Conservation (phyloP, 2,888 invertebrate species). For the Artemia sinica region DNA sequence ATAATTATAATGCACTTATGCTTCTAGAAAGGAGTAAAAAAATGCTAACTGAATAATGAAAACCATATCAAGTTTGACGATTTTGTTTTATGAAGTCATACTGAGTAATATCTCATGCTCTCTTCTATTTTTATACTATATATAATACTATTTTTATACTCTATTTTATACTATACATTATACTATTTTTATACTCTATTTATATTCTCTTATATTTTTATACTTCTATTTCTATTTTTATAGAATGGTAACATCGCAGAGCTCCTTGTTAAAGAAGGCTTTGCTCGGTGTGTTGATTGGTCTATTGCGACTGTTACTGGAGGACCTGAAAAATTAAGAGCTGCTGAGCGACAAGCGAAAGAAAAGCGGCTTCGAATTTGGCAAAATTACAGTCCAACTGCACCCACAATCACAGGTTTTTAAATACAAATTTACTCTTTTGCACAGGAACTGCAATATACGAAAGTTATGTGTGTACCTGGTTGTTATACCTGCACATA, state of each 20-base stretch:
- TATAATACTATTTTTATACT: no score
- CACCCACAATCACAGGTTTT: slow-evolving; percentile 37
- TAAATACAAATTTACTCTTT: slow-evolving; percentile 17
- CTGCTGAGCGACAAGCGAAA: slow-evolving; percentile 72
- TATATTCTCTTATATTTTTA: no score
- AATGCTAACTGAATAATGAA: no score
- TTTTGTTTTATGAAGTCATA: no score
- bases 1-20: no score
- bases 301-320: slow-evolving; percentile 64
- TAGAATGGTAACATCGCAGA: slow-evolving; percentile 76
- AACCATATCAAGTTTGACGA: no score
- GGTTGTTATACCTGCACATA: no score
- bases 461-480: neutral
- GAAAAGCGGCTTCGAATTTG: slow-evolving; percentile 69
- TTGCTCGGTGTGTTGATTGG: slow-evolving; percentile 86
- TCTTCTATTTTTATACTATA: no score
- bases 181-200: no score
- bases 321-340: slow-evolving; percentile 61
- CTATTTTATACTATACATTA: no score
- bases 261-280: slow-evolving; percentile 66
- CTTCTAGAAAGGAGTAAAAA: no score
- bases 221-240: slow-evolving; percentile 29
- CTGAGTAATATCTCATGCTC: no score
- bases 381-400: slow-evolving; percentile 67
- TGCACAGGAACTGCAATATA: slow-evolving; percentile 24